Evolutionary conservation across 2,888 invertebrate species (phyloP).

Genomic region (Clitarchus hookeri): DNA sequence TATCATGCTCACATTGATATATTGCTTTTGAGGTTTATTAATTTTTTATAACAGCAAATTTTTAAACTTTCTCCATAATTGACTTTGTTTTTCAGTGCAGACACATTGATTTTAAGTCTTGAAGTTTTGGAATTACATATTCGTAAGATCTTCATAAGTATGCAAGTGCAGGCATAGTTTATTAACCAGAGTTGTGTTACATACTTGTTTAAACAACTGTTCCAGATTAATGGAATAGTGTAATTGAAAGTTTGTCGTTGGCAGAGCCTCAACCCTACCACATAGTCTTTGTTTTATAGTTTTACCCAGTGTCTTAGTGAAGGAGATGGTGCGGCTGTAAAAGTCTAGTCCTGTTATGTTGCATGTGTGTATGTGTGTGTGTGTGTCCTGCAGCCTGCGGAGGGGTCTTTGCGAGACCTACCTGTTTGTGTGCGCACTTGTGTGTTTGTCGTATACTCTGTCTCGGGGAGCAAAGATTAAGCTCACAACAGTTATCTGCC

Average conservation of each 20-base stretch:
- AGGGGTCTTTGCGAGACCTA: too few species aligned
- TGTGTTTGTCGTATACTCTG: not conserved
- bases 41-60: too few species aligned
- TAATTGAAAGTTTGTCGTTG: not conserved
- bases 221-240: not conserved
- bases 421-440: not conserved
- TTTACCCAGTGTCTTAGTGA: not conserved
- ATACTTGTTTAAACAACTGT: not conserved
- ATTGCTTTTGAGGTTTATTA: not conserved
- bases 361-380: not conserved
- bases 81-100: not conserved
- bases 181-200: not conserved
- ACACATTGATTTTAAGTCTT: not conserved
- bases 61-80: not conserved
- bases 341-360: slow-evolving; percentile 7
- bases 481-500: not conserved
- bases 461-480: not conserved
- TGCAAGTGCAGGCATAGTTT: not conserved
- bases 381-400: not conserved
- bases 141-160: not conserved
- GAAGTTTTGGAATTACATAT: not conserved
- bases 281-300: not conserved
- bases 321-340: not conserved
- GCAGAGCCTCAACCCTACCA: not conserved
- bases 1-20: not conserved